Evolutionary conservation across 2,797 vertebrate species (phyloP), one percentile per base, ranked within the genome.

Genomic region (Manis pentadactyla): DNA sequence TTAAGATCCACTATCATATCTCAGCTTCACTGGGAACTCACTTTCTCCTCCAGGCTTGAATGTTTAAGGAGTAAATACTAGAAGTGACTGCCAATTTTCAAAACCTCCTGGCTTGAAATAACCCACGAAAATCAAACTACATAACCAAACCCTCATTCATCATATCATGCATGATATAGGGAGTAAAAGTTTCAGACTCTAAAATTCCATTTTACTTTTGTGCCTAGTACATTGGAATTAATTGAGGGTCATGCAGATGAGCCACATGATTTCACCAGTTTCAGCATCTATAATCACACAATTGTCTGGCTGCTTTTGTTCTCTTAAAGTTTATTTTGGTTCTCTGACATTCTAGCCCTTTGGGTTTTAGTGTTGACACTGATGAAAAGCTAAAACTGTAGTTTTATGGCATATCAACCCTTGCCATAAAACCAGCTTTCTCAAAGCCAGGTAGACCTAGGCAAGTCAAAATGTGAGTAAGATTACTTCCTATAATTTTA

Each of bases 311-410:
- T 96, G 55, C 53, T 89, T 57, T 87, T 88, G 25, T 71, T 75
- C 23, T 82, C 17, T 69, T 74, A 63, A 86, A 83, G 15, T 37
- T 83, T 93, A 66, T 71, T 71, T 92, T 78, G 27, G 55, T 82
- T 88, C 51, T 69, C 34, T 51, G 34, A 74, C 53, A 85, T 91
- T 29, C 42, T 46, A 82, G 27, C 10, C 37, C 46, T 87, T 31
- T 8, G 21, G 55, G 63, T 82, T 92, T 92, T 92, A 87, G 55
- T 29, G 92, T 90, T 91, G 63, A 57, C 27, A 68, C 53, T 55
- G 57, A 39, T 29, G 23, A 92, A 95, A 96, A 92, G 57, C 53
- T 81, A 77, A 29, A 92, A 69, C 37, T 46, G 19, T 51, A 75
- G 59, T 63, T 55, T 57, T 89, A 51, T 42, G 27, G 61, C 42